phyloP scores from a whole-genome alignment of 53 echinoderm and acorn worm genomes.

The Arbacia lixula region DNA sequence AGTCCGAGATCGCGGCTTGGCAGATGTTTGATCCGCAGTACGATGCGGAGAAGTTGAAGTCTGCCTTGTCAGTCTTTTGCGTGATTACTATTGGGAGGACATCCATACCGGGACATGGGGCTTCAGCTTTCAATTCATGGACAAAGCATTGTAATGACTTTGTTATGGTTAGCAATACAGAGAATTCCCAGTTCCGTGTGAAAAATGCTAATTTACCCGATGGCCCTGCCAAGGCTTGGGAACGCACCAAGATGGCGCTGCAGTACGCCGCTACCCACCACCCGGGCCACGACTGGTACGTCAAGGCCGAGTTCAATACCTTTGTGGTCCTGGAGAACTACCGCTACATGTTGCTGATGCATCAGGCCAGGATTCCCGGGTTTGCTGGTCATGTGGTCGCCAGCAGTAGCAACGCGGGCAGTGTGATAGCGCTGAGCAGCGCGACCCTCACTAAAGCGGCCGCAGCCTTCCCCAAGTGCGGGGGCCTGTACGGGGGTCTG shows the following conservation, averaged over 20 bases:
- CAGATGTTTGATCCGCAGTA: conserved; percentile 70
- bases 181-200: conserved; percentile 32
- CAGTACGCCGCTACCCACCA: conserved; percentile 54
- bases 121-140: conserved; percentile 2
- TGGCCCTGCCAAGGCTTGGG: conserved; percentile 60
- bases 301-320: conserved; percentile 72
- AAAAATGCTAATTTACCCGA: conserved; percentile 42
- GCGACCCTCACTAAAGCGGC: conserved; percentile 48
- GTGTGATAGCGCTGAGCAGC: conserved; percentile 66
- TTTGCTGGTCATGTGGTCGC: conserved; percentile 83
- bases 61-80: conserved; percentile 36
- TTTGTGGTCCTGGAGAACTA: conserved; percentile 78
- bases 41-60: conserved; percentile 37
- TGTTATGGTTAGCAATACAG: conserved; percentile 36
- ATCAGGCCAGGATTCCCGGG: conserved; percentile 68
- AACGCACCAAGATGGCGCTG: conserved; percentile 62
- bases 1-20: conserved; percentile 2
- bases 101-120: not conserved
- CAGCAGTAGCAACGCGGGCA: conserved; percentile 45
- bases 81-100: conserved; percentile 1
- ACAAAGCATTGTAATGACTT: conserved; percentile 47
- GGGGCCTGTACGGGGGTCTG: conserved; percentile 60
- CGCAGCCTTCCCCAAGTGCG: conserved; percentile 58
- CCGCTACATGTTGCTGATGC: conserved; percentile 79
- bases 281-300: conserved; percentile 73